phyloP scores from a whole-genome alignment of 2,113 vertebrate genomes.

The Rattus norvegicus region GRCr8 NC_086022.1:81538501-81539000 shows the following conservation, averaged over 20 bases:
- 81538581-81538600: not conserved
- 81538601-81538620: not conserved
- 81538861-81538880: not conserved
- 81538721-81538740: not conserved
- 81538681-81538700: not conserved
- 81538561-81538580: not conserved
- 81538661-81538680: not conserved
- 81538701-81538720: not conserved
- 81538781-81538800: not conserved
- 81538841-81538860: not conserved
- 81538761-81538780: not conserved
- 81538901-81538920: not conserved
- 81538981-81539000: not conserved
- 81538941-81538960: fast-evolving
- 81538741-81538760: not conserved
- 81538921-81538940: not conserved
- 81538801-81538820: not conserved
- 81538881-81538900: conserved; percentile 10
- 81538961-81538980: not conserved
- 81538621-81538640: not conserved
- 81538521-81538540: not conserved
- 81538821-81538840: not conserved
- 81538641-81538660: not conserved
- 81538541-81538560: not conserved
- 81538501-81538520: not conserved